Evolutionary conservation across 2,113 vertebrate genomes (phyloP), one percentile per base, ranked within the genome.

Genomic region (Esox niger): DNA sequence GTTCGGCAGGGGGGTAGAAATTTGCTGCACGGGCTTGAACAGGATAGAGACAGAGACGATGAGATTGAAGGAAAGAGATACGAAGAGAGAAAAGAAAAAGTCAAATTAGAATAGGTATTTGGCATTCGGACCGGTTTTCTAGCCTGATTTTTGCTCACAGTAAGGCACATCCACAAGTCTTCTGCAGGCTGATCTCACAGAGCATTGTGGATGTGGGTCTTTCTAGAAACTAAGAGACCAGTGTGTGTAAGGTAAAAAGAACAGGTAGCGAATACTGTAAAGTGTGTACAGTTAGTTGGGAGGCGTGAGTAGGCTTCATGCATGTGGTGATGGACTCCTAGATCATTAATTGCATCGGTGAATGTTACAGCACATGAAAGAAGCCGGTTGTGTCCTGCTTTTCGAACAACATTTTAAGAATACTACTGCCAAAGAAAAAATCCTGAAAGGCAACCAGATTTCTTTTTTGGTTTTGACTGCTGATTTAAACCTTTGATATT

Each of bases 1-100:
- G 43, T 73, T 46, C 4, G 79, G 71, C 75, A 89, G 89, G 3
- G 83, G 25, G 32, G 70, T 47, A 1, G 86, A 69, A 30, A n/a
- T 3, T n/a, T 70, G 55, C 75, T 88, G 88, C 65, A 77, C 71
- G 80, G 87, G 86, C 71, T 85, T 75, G 64, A 75, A 9, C 52
- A 29, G 13, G 31, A 23, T 31, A 61, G 59, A 35, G n/a, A 23
- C 20, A 61, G 17, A 35, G 59, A 3, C n/a, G 15, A 15, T 4
- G 31, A 35, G 32, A 35, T 31, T 11, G 43, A 66, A 71, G 68
- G 65, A 73, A 21, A 58, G 70, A 70, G 57, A 76, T 26, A 61
- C 9, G 21, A 56, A 68, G 4, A 20, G n/a, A 55, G 29, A 26
- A n/a, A 32, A 10, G 11, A 30, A 17, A 17, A 20, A 8, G 8